Conservation (phyloP, 1,140 invertebrate genomes). For the Drosophila dunni region DNA sequence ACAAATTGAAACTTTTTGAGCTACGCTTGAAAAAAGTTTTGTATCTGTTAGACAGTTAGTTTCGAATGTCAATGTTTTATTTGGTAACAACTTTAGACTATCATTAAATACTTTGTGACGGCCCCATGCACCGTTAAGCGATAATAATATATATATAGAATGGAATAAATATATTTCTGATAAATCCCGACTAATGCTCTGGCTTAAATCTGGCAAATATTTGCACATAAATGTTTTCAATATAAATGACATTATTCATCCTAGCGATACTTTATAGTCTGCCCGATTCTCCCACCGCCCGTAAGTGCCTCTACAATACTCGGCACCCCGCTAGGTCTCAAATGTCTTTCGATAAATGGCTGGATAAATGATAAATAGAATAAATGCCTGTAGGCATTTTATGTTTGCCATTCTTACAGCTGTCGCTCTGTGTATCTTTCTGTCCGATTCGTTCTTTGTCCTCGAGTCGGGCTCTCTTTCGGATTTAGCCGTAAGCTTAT, state of each 20-base stretch:
- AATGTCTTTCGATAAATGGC: slow-evolving; percentile 73
- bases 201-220: slow-evolving; percentile 57
- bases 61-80: slow-evolving; percentile 55
- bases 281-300: background rate
- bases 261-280: slow-evolving; percentile 53
- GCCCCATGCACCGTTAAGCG: slow-evolving; percentile 18
- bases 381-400: slow-evolving; percentile 70
- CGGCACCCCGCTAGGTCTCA: slow-evolving; percentile 33
- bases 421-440: slow-evolving; percentile 27
- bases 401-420: slow-evolving; percentile 52
- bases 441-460: background rate
- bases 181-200: slow-evolving; percentile 27
- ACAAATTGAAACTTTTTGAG: slow-evolving; percentile 79
- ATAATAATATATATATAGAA: slow-evolving; percentile 15
- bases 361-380: slow-evolving; percentile 78
- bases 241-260: slow-evolving; percentile 70
- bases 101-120: slow-evolving; percentile 11
- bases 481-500: slow-evolving; percentile 79
- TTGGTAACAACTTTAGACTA: slow-evolving; percentile 53
- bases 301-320: background rate
- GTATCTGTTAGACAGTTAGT: slow-evolving; percentile 47
- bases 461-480: slow-evolving; percentile 44
- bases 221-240: slow-evolving; percentile 74
- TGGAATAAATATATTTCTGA: slow-evolving; percentile 34
- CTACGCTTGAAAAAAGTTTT: slow-evolving; percentile 72